Evolutionary conservation across 2,797 vertebrate species (phyloP), one percentile per base, ranked within the genome.

Genomic region (Peromyscus melanophrys): DNA sequence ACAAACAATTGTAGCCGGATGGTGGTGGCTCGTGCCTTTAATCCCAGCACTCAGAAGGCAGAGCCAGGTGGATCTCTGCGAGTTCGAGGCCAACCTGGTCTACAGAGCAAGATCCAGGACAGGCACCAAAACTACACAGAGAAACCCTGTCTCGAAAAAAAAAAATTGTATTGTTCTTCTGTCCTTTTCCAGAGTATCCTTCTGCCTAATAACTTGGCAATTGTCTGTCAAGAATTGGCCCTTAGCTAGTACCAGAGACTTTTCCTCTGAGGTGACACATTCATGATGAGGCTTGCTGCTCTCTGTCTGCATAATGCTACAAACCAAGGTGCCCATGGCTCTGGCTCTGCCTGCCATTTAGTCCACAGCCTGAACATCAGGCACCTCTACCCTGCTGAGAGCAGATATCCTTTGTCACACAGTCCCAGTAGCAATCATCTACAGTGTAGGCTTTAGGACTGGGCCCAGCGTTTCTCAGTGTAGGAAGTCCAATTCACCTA

Each of bases 401-500:
- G 37, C 63, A 55, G 73, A 4, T 1, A 46, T 76, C 5, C 40
- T 40, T 0, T 65, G 16, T 25, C 11, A 67, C 40, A 31, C 1
- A 19, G 11, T 1, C 13, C 23, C 23, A 1, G 7, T 11, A 31
- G 49, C 17, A 75, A 29, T 69, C 57, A 43, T 49, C 49, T 87
- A 17, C 3, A 67, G 55, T 59, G 34, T 63, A 27, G 37, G 76
- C 25, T 14, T 34, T 31, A 85, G 55, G 46, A 73, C 40, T 8
- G 14, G 49, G 37, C 49, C 76, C 63, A 25, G 86, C 49, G 3
- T 85, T 95, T 84, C 80, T 95, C 76, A 63, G 2, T 46, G 69
- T n/a, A 75, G 89, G 17, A 49, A 96, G 23, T 77, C 92, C 85
- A 93, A 88, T 97, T 96, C 59, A 97, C 93, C 76, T 97, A 96